Evolutionary conservation across 2,797 vertebrate species (phyloP).

Genomic region (Gallinago nigripennis): DNA sequence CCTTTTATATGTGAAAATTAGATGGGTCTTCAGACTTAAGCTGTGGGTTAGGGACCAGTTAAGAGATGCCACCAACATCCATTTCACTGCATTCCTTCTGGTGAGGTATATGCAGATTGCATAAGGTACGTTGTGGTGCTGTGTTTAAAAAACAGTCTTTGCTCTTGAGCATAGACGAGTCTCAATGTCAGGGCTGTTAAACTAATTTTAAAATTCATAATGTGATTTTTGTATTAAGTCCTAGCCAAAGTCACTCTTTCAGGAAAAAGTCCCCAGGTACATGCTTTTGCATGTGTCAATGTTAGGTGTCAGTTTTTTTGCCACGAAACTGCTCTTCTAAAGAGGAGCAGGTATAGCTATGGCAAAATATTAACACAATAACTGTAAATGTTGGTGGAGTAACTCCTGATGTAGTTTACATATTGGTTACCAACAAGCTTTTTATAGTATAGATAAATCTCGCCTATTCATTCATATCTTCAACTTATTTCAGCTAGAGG

Average conservation of each 20-base stretch:
- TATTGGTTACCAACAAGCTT: neutral
- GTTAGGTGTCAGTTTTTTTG: neutral
- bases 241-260: neutral
- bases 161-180: neutral
- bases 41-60: neutral
- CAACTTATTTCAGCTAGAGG: neutral
- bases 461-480: fast-evolving
- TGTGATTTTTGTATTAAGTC: neutral
- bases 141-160: neutral
- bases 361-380: neutral
- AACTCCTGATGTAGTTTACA: neutral
- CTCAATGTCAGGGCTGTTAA: neutral
- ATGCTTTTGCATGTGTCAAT: fast-evolving
- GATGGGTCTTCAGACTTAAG: neutral
- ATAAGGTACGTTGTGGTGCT: fast-evolving
- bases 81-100: neutral
- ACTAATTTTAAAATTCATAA: neutral
- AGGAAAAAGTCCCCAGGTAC: neutral
- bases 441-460: neutral
- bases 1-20: neutral
- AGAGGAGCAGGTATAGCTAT: neutral
- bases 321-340: neutral
- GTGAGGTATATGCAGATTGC: neutral
- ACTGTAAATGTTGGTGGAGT: neutral
- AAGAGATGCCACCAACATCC: neutral